Evolutionary conservation across 1,140 invertebrate species (phyloP).

Genomic region (Zaprionus inermis): DNA sequence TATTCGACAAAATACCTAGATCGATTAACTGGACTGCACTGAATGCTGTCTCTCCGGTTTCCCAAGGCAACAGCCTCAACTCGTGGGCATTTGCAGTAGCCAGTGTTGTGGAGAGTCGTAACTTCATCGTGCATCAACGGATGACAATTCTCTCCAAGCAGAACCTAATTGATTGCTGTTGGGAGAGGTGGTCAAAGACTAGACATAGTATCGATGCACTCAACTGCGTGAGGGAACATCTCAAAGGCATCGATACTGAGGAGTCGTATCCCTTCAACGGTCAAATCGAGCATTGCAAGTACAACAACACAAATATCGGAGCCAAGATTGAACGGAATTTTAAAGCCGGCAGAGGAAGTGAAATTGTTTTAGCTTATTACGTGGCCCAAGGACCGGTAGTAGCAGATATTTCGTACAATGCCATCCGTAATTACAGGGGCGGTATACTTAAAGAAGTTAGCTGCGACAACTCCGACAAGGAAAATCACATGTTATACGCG

Average conservation of each 20-base stretch:
- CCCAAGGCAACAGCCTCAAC: constrained; percentile 2
- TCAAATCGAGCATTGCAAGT: neutral
- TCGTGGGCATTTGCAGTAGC: constrained; percentile 35
- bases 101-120: constrained; percentile 25
- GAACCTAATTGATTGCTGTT: constrained; percentile 27
- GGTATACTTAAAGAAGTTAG: neutral
- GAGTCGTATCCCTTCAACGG: constrained; percentile 17
- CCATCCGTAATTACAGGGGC: neutral
- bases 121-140: neutral
- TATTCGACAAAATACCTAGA: neutral
- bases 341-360: neutral
- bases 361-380: neutral
- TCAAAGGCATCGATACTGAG: constrained; percentile 21
- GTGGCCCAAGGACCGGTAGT: constrained; percentile 25
- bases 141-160: constrained; percentile 29
- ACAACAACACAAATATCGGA: neutral
- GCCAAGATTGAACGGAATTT: neutral
- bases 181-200: neutral
- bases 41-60: constrained; percentile 20
- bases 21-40: constrained; percentile 27
- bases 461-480: neutral
- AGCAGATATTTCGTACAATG: neutral
- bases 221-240: neutral
- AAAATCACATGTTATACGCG: neutral
- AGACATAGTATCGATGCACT: neutral